Conservation (phyloP, 2,888 invertebrate genomes). For the Campoletis raptor region DNA sequence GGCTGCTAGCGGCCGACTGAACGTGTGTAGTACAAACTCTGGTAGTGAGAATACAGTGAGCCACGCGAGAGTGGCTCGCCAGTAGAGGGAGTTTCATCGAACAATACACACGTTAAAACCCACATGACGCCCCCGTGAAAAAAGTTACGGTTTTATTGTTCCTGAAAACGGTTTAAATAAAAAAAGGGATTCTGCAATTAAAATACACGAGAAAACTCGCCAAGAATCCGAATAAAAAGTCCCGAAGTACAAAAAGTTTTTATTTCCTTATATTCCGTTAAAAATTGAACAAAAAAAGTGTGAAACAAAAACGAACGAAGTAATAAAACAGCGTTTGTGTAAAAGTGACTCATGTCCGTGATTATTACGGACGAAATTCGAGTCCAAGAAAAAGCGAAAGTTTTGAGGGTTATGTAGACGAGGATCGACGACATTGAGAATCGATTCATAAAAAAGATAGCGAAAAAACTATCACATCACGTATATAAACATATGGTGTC, state of each 20-base stretch:
- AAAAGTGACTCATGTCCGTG: constrained; percentile 24
- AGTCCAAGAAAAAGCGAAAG: constrained; percentile 12
- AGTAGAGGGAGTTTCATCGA: constrained; percentile 63
- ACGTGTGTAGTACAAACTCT: constrained; percentile 69
- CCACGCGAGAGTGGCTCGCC: constrained; percentile 36
- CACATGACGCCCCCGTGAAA: constrained; percentile 1
- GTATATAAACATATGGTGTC: not conserved
- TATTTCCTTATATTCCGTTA: not conserved
- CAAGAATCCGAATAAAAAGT: not conserved
- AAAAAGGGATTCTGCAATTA: not conserved
- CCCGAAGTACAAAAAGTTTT: not conserved
- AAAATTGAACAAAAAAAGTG: not conserved
- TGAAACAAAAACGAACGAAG: not conserved
- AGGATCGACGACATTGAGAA: constrained; percentile 50
- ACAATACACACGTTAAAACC: constrained; percentile 37
- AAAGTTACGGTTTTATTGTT: not conserved
- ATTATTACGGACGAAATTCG: constrained; percentile 15
- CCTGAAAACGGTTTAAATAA: no score
- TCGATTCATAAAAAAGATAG: constrained; percentile 40
- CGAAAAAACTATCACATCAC: constrained; percentile 30
- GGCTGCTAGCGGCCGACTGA: constrained; percentile 84
- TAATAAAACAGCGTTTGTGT: not conserved
- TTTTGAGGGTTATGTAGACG: constrained; percentile 21
- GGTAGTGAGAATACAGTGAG: constrained; percentile 20
- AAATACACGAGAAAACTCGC: not conserved